These are phyloP conservation scores for Lithodes maja DNA, from an alignment of 2,888 invertebrate species.

Conservation along the genomic window DNA sequence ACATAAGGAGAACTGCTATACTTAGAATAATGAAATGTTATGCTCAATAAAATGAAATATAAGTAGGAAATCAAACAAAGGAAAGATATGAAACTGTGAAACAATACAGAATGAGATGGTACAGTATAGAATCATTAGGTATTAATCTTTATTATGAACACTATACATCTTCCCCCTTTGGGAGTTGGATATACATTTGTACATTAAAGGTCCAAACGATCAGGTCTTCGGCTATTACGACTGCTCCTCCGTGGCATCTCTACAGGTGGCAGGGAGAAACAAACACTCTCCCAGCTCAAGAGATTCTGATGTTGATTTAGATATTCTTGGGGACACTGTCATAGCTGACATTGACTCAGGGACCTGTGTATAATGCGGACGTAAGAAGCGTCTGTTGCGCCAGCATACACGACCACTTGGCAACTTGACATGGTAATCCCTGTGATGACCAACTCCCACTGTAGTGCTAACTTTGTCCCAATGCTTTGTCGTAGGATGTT, in stretches of 20 bases:
- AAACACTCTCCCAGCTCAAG: neutral
- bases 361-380: neutral
- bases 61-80: too few relatives aligned
- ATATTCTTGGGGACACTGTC: neutral
- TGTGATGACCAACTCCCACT: slow-evolving; percentile 3
- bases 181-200: neutral
- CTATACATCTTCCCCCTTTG: slow-evolving; percentile 8
- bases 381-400: neutral
- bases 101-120: too few relatives aligned
- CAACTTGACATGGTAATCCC: neutral
- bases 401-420: slow-evolving; percentile 18
- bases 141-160: neutral
- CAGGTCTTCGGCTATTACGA: neutral
- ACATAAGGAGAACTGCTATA: too few relatives aligned
- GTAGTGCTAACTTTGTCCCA: slow-evolving; percentile 14
- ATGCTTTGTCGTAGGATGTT: neutral
- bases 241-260: neutral
- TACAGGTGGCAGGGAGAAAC: neutral
- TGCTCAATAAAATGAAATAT: too few relatives aligned
- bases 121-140: too few relatives aligned
- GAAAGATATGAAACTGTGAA: too few relatives aligned
- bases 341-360: neutral
- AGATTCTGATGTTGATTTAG: neutral
- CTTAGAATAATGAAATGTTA: too few relatives aligned
- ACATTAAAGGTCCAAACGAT: neutral